These are phyloP conservation scores for Blennius ocellaris DNA, from an alignment of 2,113 vertebrate species.

Conservation along the genomic window DNA sequence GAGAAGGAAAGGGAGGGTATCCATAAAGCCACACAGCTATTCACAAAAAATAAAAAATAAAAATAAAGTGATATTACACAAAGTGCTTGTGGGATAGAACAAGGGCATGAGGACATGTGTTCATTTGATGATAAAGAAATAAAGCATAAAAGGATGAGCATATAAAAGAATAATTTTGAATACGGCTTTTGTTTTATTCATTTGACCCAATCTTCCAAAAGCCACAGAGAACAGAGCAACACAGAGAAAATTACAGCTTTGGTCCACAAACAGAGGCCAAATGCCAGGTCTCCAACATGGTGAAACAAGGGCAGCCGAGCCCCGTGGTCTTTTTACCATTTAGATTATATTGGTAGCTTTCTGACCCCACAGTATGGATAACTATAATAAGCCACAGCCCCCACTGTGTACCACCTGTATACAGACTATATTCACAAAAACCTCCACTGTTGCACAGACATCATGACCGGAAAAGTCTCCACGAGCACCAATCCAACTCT, in stretches of 20 bases:
- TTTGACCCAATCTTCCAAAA: slow-evolving; percentile 61
- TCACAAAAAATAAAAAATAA: slow-evolving; percentile 16
- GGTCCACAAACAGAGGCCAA: slow-evolving; percentile 73
- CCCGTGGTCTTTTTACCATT: slow-evolving; percentile 75
- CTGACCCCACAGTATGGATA: slow-evolving; percentile 74
- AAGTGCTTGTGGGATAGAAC: slow-evolving; percentile 58
- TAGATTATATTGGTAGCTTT: slow-evolving; percentile 71
- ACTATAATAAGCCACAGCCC: slow-evolving; percentile 59
- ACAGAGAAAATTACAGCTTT: slow-evolving; percentile 74
- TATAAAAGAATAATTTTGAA: slow-evolving; percentile 67
- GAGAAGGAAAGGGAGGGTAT: slow-evolving; percentile 39
- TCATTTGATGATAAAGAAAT: slow-evolving; percentile 75
- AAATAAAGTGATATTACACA: slow-evolving; percentile 51
- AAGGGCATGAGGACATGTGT: slow-evolving; percentile 71
- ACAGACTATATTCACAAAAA: slow-evolving; percentile 60
- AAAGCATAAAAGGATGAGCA: slow-evolving; percentile 64
- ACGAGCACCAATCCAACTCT: slow-evolving; percentile 2
- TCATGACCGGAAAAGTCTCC: slow-evolving; percentile 7
- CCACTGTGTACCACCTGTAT: slow-evolving; percentile 65
- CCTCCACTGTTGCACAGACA: slow-evolving; percentile 23
- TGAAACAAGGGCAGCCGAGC: slow-evolving; percentile 67
- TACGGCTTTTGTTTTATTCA: slow-evolving; percentile 74
- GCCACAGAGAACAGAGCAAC: slow-evolving; percentile 57
- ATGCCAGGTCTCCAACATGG: slow-evolving; percentile 73
- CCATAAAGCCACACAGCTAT: slow-evolving; percentile 49